phyloP scores from a whole-genome alignment of 53 echinoderm and acorn worm species.

The Hippasteria phrygiana region DNA sequence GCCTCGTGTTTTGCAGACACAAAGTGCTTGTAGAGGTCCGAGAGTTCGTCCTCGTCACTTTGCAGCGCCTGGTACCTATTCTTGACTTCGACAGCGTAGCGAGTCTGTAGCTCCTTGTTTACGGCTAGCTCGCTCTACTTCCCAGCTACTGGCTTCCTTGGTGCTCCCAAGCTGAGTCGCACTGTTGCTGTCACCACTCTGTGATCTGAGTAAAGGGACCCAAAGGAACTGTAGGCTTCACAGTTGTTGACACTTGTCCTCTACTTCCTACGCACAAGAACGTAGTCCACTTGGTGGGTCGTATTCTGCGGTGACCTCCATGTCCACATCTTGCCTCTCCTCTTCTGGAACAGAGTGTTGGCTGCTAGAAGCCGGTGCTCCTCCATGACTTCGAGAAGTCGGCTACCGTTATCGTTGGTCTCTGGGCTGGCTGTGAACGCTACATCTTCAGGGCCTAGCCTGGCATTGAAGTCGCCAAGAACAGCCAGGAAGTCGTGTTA shows the following conservation, averaged over 20 bases:
- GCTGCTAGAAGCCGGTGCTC: constrained; percentile 40
- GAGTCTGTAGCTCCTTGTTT: background rate
- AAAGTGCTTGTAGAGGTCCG: constrained; percentile 29
- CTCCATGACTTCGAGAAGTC: constrained; percentile 35
- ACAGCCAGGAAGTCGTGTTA: constrained; percentile 63
- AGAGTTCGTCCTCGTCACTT: constrained; percentile 27
- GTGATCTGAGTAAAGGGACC: background rate
- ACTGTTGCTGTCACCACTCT: background rate
- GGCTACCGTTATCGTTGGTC: constrained; percentile 63
- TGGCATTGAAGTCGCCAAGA: too few relatives aligned
- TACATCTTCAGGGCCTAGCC: constrained; percentile 47
- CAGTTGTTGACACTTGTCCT: constrained; percentile 55
- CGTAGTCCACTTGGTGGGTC: constrained; percentile 50
- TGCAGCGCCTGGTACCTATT: constrained; percentile 23
- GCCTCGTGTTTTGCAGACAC: constrained; percentile 24
- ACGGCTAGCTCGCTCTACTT: background rate
- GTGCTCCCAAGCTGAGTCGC: background rate
- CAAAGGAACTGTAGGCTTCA: background rate
- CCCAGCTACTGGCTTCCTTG: background rate
- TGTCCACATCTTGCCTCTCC: constrained; percentile 61
- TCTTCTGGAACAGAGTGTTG: constrained; percentile 58
- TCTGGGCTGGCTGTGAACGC: background rate
- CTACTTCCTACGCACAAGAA: constrained; percentile 59
- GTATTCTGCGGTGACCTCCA: background rate
- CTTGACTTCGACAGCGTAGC: constrained; percentile 21